Evolutionary conservation across 2,888 invertebrate genomes (phyloP).

Genomic region (Lepidochrysops patricia): DNA sequence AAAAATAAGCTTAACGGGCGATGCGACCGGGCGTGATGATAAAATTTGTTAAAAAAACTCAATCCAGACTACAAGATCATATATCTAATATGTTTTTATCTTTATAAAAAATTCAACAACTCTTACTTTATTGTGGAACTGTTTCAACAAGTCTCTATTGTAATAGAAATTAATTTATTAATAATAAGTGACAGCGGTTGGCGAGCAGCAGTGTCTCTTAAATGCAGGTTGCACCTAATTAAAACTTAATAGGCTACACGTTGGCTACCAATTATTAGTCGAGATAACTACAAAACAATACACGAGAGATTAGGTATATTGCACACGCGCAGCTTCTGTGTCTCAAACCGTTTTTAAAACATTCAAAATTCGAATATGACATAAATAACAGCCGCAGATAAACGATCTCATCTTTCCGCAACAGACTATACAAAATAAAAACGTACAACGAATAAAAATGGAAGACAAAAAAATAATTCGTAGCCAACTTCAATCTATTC

Average conservation of each 20-base stretch:
- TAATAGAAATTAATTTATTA: conserved; percentile 50
- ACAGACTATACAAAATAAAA: conserved; percentile 27
- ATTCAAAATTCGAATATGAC: conserved; percentile 28
- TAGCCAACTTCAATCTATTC: conserved; percentile 52
- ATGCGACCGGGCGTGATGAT: conserved; percentile 47
- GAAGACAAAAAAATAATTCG: conserved; percentile 72
- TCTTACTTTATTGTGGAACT: conserved; percentile 71
- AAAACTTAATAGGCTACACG: conserved; percentile 58
- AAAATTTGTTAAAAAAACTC: conserved; percentile 69
- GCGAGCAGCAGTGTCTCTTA: conserved; percentile 66
- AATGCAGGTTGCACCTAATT: conserved; percentile 34
- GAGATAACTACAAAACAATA: conserved; percentile 35
- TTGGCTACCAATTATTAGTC: conserved; percentile 71
- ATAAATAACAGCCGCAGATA: conserved; percentile 18
- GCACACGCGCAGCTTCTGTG: conserved; percentile 62
- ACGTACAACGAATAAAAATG: conserved; percentile 45
- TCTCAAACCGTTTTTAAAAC: conserved; percentile 27
- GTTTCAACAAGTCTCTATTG: conserved; percentile 70
- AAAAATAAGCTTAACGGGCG: conserved; percentile 64
- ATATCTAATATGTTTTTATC: conserved; percentile 67
- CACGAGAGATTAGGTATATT: conserved; percentile 58
- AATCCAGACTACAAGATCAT: conserved; percentile 75
- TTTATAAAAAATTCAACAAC: conserved; percentile 73
- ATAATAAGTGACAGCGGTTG: conserved; percentile 61
- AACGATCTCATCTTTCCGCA: conserved; percentile 11